These are phyloP conservation scores for Procambarus clarkii DNA, from an alignment of 1,140 invertebrate genomes.

Conservation along the genomic window DNA sequence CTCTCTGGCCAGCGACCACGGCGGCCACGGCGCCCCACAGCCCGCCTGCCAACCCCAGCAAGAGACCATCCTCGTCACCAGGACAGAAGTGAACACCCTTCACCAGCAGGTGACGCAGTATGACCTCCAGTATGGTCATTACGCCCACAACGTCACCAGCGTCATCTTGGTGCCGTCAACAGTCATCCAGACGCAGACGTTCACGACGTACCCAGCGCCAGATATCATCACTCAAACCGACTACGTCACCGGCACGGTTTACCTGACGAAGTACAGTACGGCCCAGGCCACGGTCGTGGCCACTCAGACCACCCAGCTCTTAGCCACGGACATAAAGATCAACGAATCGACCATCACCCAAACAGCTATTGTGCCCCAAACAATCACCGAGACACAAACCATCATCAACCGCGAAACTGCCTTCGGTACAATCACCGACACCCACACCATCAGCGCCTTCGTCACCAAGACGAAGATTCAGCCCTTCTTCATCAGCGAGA, in stretches of 20 bases:
- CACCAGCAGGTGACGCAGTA: conserved; percentile 20
- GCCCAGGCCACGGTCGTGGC: conserved; percentile 14
- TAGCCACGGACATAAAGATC: conserved; percentile 11
- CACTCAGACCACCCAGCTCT: conserved; percentile 7
- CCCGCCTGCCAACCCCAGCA: not conserved
- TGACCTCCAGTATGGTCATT: not conserved
- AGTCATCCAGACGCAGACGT: not conserved
- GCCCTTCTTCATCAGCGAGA: not conserved
- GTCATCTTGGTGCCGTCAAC: conserved; percentile 33
- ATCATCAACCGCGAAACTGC: not conserved
- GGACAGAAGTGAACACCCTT: conserved; percentile 23
- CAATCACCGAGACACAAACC: conserved; percentile 11
- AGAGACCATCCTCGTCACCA: conserved; percentile 32
- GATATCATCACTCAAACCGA: conserved; percentile 3
- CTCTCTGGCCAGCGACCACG: not conserved
- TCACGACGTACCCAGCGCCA: not conserved
- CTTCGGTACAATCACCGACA: not conserved
- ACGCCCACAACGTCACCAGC: conserved; percentile 16
- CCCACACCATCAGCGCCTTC: not conserved
- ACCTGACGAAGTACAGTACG: not conserved
- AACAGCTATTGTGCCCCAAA: conserved; percentile 1
- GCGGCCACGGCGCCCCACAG: not conserved
- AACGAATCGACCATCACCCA: conserved; percentile 18
- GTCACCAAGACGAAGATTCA: not conserved
- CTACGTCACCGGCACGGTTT: not conserved